phyloP scores from a whole-genome alignment of 2,113 vertebrate genomes.

The Cairina moschata region DNA sequence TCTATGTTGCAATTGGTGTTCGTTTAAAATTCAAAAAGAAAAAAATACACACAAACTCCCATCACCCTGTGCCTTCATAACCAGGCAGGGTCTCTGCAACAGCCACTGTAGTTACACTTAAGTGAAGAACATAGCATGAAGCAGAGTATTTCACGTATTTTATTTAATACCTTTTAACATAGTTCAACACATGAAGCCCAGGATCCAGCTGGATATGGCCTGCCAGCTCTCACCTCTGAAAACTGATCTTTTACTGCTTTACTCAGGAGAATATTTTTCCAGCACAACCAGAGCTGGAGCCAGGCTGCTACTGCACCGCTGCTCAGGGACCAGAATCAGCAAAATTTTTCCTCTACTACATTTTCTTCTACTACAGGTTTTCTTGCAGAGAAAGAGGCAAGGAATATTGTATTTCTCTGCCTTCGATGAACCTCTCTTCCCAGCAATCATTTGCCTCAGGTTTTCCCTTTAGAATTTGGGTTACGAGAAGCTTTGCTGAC shows the following conservation, averaged over 20 bases:
- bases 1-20: not conserved
- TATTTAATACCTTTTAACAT: not conserved
- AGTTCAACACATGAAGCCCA: not conserved
- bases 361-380: not conserved
- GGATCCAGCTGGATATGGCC: not conserved
- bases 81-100: not conserved
- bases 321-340: slow-evolving; percentile 1
- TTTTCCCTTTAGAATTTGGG: slow-evolving; percentile 54
- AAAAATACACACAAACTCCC: not conserved
- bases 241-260: not conserved
- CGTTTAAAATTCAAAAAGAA: not conserved
- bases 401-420: slow-evolving; percentile 36
- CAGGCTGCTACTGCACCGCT: not conserved
- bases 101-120: not conserved
- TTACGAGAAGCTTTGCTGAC: slow-evolving; percentile 49
- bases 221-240: not conserved
- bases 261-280: not conserved
- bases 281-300: not conserved
- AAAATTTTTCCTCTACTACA: not conserved
- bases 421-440: slow-evolving; percentile 34
- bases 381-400: not conserved
- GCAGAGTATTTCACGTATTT: not conserved
- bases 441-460: slow-evolving; percentile 29
- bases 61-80: not conserved
- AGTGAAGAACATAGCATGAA: not conserved